Percentiles rank a stretch among this genome's conserved stretches.
These are phyloP conservation scores for Poecilobothrus nobilitatus DNA, from an alignment of 2,888 invertebrate species.

Conservation along the genomic window DNA sequence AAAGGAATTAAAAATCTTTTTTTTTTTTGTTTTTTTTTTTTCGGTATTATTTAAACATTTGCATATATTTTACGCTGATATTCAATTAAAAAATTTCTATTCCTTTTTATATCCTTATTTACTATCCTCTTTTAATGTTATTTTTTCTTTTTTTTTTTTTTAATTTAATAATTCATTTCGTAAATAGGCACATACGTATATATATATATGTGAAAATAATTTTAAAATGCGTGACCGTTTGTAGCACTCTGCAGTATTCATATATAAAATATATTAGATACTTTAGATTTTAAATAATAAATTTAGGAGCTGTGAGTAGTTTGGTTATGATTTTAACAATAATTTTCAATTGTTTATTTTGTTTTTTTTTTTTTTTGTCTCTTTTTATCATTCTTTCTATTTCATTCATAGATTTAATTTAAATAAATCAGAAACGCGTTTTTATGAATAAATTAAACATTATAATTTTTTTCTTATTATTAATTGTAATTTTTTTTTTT, in stretches of 20 bases:
- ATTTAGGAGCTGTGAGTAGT: too few species aligned
- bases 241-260: not conserved
- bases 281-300: too few species aligned
- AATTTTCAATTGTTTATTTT: too few species aligned
- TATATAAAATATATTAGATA: too few species aligned
- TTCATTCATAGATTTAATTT: not conserved
- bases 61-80: slow-evolving; percentile 1
- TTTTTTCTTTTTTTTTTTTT: not conserved
- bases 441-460: not conserved
- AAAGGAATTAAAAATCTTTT: not conserved
- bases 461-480: not conserved
- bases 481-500: too few species aligned
- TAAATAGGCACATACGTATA: too few species aligned
- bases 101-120: not conserved
- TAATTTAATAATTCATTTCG: too few species aligned
- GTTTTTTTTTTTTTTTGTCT: too few species aligned
- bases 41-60: not conserved
- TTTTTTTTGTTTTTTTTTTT: too few species aligned
- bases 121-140: not conserved
- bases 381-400: too few species aligned
- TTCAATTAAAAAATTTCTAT: not conserved
- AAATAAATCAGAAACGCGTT: not conserved
- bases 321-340: too few species aligned
- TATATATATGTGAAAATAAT: not conserved
- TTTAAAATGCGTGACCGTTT: not conserved